These are phyloP conservation scores for Philantomba maxwellii DNA, from an alignment of 2,113 vertebrate species.

Conservation along the genomic window DNA sequence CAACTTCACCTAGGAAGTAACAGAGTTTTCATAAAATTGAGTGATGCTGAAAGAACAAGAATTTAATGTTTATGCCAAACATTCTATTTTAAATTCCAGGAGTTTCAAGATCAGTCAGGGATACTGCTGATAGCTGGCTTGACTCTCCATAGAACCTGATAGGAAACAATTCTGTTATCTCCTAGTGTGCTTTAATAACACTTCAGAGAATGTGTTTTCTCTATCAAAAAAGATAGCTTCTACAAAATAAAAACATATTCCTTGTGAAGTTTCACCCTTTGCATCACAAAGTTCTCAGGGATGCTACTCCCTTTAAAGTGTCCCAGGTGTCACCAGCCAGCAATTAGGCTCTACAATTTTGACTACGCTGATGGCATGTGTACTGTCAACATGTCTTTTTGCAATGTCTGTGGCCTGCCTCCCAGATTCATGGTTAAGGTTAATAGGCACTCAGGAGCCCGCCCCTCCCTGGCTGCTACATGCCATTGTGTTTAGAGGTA, in stretches of 20 bases:
- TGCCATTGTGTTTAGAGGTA: neutral
- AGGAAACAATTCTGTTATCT: neutral
- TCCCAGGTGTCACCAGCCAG: neutral
- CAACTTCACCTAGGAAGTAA: neutral
- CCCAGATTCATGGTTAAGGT: neutral
- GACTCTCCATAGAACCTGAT: neutral
- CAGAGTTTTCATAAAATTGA: neutral
- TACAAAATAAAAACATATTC: neutral
- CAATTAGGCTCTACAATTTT: neutral
- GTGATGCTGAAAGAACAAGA: neutral
- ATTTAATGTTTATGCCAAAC: neutral
- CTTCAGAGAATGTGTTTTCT: neutral
- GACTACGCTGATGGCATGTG: neutral
- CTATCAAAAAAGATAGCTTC: neutral
- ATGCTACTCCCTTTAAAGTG: neutral
- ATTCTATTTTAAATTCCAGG: neutral
- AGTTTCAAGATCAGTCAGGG: neutral
- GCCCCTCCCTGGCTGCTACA: slow-evolving; percentile 1
- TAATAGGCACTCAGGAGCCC: neutral
- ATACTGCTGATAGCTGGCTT: neutral
- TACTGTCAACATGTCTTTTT: neutral
- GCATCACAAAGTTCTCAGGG: neutral
- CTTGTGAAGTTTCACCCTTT: neutral
- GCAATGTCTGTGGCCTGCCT: neutral
- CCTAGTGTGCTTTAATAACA: neutral